phyloP scores from a whole-genome alignment of 2,113 vertebrate species.

The Melanerpes formicivorus region DNA sequence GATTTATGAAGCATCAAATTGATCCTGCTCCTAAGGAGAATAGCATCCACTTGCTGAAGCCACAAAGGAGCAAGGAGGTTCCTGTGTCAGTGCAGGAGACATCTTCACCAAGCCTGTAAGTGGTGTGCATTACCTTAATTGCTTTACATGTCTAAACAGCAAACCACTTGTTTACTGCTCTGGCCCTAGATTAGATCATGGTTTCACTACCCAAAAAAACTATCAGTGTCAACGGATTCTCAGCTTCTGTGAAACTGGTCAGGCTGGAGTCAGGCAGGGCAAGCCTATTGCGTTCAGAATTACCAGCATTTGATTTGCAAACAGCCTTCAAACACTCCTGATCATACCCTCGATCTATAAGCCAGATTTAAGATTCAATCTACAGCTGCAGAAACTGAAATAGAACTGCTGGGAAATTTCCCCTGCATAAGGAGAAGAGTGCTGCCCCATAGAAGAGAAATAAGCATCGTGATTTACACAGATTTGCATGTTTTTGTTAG shows the following conservation, averaged over 20 bases:
- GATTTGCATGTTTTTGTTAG: not conserved
- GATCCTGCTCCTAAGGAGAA: slow-evolving; percentile 9
- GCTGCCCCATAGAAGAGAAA: not conserved
- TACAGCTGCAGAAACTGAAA: not conserved
- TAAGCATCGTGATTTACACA: not conserved
- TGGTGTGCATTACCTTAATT: not conserved
- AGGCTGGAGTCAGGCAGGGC: not conserved
- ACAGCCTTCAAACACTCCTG: not conserved
- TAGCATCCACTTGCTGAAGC: not conserved
- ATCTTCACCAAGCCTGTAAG: not conserved
- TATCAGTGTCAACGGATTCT: not conserved
- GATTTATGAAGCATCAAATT: not conserved
- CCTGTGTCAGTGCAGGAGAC: not conserved
- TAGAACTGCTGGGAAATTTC: not conserved
- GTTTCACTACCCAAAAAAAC: slow-evolving; percentile 13
- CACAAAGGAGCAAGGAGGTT: not conserved
- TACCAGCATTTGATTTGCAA: not conserved
- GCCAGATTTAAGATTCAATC: not conserved
- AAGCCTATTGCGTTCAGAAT: not conserved
- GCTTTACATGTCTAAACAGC: slow-evolving; percentile 20
- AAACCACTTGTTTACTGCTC: not conserved
- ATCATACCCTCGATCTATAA: not conserved
- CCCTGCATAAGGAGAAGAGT: not conserved
- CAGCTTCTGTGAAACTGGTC: slow-evolving; percentile 9
- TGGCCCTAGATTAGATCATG: slow-evolving; percentile 24